Evolutionary conservation across 2,797 vertebrate genomes (phyloP), one percentile per base, ranked within the genome.

Genomic region (Leuciscus waleckii): DNA sequence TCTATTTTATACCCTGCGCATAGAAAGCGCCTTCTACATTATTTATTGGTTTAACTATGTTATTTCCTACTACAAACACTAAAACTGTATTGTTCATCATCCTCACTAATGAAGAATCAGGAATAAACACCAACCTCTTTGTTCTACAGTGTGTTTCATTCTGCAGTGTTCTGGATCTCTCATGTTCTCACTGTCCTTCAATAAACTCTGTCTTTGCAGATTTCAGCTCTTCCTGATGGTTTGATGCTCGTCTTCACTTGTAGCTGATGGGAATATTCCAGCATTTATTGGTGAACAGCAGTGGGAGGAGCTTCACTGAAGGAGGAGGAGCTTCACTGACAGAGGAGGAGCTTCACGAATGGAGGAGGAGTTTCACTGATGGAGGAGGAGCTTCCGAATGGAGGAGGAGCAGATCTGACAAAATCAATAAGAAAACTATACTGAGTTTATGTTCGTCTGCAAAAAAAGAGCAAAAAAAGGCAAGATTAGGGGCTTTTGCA

Each of bases 81-180:
- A 37, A 37, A 35, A 35, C 35, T 35, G 35, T 41, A 35, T 0
- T 69, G 35, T 41, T 69, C 19, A 1, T 68, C 65, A 68, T 0
- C 0, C 10, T 41, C 5, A n/a, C 0, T 7, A 11, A 68, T 68
- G 65, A 39, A 70, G 39, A 0, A 16, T 43, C 5, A 70, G 11
- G 37, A 41, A 70, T 70, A 43, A 70, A 14, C 39, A 71, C 39
- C 6, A 73, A 73, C 71, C 71, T 74, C 8, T 51, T 74, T 49
- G 71, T 74, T 74, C 71, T 32, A 32, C 26, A 74, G 70, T 74
- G 14, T 19, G 70, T 43, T 71, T 71, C 21, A 43, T 71, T 71
- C 69, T 71, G 39, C 67, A 68, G 19, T 35, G 67, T 43, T 70
- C 69, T 71, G 39, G 69, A 70, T n/a, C 37, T 14, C 37, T 73